These are phyloP conservation scores for Troilus luridus DNA, from an alignment of 2,888 invertebrate genomes.

Conservation along the genomic window DNA sequence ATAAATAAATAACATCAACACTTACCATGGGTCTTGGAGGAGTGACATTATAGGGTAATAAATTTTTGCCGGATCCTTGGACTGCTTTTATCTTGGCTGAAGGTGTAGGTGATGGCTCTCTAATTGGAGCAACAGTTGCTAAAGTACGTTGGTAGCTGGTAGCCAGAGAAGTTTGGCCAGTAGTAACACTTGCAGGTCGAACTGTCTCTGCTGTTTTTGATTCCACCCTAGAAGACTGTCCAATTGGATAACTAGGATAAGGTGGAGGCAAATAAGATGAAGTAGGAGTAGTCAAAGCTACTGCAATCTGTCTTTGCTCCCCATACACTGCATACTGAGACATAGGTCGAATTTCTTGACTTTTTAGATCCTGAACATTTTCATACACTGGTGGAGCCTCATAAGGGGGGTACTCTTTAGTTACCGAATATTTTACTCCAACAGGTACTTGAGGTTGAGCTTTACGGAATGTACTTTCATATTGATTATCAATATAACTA, in stretches of 20 bases:
- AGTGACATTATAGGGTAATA: conserved; percentile 89
- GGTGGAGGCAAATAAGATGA: conserved; percentile 64
- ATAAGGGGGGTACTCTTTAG: conserved; percentile 69
- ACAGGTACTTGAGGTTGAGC: conserved; percentile 87
- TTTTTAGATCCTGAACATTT: conserved; percentile 74
- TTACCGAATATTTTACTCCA: conserved; percentile 69
- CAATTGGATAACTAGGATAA: conserved; percentile 61
- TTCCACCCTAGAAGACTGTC: conserved; percentile 59
- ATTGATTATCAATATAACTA: conserved; percentile 69
- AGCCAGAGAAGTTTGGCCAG: conserved; percentile 65
- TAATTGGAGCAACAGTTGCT: conserved; percentile 60
- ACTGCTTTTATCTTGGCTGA: conserved; percentile 67
- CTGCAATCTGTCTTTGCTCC: conserved; percentile 64
- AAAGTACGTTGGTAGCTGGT: conserved; percentile 66
- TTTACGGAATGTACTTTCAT: conserved; percentile 77
- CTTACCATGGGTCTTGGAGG: conserved; percentile 83
- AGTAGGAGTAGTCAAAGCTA: conserved; percentile 63
- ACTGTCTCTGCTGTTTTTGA: conserved; percentile 60
- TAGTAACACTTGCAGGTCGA: conserved; percentile 58
- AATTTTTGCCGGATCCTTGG: conserved; percentile 74
- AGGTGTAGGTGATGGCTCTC: conserved; percentile 68
- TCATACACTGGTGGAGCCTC: conserved; percentile 76
- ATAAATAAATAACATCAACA: conserved; percentile 45
- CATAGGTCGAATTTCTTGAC: conserved; percentile 68
- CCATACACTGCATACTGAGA: conserved; percentile 69